Percentiles rank a stretch among this genome's conserved stretches.
Evolutionary conservation across 2,888 invertebrate genomes (phyloP).

Genomic region (Philonicus albiceps): DNA sequence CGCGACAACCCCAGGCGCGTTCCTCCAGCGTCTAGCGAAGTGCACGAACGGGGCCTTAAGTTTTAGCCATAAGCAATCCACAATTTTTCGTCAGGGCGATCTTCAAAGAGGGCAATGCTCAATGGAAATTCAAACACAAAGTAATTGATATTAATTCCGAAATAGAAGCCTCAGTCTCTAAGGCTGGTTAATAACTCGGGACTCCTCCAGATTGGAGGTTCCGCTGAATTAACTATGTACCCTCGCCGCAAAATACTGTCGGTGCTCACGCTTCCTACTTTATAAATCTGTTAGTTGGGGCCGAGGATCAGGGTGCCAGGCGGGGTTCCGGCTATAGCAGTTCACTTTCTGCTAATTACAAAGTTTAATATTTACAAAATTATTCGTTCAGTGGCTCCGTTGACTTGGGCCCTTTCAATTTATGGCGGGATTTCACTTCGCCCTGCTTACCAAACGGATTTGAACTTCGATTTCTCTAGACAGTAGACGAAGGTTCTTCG

Average conservation of each 20-base stretch:
- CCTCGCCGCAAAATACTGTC: not conserved
- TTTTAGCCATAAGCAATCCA: not conserved
- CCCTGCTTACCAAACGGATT: not conserved
- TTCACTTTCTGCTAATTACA: not conserved
- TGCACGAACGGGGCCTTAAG: not conserved
- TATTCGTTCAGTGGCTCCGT: not conserved
- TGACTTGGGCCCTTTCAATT: not conserved
- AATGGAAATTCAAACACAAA: not conserved
- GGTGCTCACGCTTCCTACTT: not conserved
- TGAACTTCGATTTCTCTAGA: not conserved
- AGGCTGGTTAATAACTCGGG: not conserved
- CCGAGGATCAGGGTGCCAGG: not conserved
- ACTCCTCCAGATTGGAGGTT: not conserved
- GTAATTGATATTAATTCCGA: not conserved
- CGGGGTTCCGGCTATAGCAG: not conserved
- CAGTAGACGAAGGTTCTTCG: not conserved
- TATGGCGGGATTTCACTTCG: not conserved
- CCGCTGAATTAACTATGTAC: constrained; percentile 2
- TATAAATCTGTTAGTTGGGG: not conserved
- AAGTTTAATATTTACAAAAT: constrained; percentile 17
- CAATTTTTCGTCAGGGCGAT: not conserved
- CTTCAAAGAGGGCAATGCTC: not conserved
- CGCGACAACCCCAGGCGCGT: not conserved
- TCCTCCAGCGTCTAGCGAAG: not conserved
- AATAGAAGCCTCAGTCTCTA: not conserved